These are phyloP conservation scores for Grapholita molesta DNA, from an alignment of 1,140 invertebrate species.

Conservation along the genomic window DNA sequence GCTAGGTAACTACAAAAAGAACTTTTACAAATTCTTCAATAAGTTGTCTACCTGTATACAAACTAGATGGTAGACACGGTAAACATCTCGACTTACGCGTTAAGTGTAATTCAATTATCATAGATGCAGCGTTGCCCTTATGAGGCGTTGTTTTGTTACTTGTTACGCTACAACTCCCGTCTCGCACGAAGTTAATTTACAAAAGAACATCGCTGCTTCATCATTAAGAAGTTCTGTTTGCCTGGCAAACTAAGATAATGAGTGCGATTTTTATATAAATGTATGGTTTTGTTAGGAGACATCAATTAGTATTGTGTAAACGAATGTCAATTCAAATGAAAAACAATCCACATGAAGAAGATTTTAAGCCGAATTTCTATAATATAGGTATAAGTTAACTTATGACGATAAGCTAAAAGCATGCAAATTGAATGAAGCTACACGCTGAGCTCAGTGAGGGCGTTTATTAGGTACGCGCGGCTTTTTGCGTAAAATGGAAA, in stretches of 20 bases:
- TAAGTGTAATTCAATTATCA: slow-evolving; percentile 14
- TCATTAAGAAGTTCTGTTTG: neutral
- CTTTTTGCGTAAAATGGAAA: too few species aligned
- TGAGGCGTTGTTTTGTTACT: slow-evolving; percentile 9
- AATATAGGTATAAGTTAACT: too few species aligned
- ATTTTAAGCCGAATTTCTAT: too few species aligned
- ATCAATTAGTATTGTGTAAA: too few species aligned
- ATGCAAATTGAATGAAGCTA: neutral
- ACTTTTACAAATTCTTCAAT: neutral
- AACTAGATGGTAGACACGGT: neutral
- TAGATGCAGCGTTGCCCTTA: slow-evolving; percentile 11
- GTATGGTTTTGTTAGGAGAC: too few species aligned
- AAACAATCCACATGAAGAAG: too few species aligned
- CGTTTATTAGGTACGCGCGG: too few species aligned
- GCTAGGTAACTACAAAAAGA: neutral
- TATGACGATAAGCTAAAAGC: neutral
- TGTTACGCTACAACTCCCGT: neutral
- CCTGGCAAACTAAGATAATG: too few species aligned
- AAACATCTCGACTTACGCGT: neutral
- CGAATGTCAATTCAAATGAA: too few species aligned
- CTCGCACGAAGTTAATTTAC: neutral
- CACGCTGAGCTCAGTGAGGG: too few species aligned
- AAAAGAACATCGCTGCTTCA: too few species aligned
- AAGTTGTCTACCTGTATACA: neutral
- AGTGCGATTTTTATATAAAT: too few species aligned